A percentile compares a stretch with the other conserved stretches of the same genome.
Conservation (phyloP, 2,888 invertebrate genomes). For the Mylabris sibirica region DNA sequence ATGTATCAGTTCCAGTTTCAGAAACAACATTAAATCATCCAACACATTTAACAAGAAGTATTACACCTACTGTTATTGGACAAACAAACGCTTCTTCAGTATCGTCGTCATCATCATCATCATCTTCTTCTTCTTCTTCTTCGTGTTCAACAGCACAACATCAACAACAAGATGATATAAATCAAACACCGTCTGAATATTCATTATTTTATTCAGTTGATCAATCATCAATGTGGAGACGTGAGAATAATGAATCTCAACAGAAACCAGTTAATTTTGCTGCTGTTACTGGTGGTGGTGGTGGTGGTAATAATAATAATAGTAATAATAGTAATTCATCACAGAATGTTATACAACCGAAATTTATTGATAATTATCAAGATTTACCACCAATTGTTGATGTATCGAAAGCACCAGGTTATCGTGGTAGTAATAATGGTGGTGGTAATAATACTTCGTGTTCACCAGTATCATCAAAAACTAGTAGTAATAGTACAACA, state of each 20-base stretch:
- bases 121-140: no score
- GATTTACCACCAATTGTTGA: conserved; percentile 74
- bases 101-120: no score
- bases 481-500: conserved; percentile 65
- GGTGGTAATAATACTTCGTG: conserved; percentile 65
- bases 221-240: conserved; percentile 70
- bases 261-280: conserved; percentile 76
- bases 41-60: conserved; percentile 19
- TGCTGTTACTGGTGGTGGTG: conserved; percentile 69
- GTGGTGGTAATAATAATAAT: no score
- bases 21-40: conserved; percentile 16
- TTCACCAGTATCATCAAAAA: conserved; percentile 76
- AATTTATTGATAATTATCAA: conserved; percentile 62
- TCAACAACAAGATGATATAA: conserved; percentile 14
- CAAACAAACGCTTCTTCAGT: conserved; percentile 35
- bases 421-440: conserved; percentile 69
- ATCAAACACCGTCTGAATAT: conserved; percentile 74
- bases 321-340: conserved; percentile 23
- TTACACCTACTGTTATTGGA: conserved; percentile 39
- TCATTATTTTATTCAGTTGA: conserved; percentile 86
- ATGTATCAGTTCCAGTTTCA: conserved; percentile 28
- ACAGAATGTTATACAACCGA: conserved; percentile 54
- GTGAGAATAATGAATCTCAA: conserved; percentile 61
- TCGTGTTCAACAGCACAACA: conserved; percentile 29
- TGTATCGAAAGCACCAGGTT: conserved; percentile 90